phyloP scores from a whole-genome alignment of 2,888 invertebrate genomes.

The Glomeris marginata region DNA sequence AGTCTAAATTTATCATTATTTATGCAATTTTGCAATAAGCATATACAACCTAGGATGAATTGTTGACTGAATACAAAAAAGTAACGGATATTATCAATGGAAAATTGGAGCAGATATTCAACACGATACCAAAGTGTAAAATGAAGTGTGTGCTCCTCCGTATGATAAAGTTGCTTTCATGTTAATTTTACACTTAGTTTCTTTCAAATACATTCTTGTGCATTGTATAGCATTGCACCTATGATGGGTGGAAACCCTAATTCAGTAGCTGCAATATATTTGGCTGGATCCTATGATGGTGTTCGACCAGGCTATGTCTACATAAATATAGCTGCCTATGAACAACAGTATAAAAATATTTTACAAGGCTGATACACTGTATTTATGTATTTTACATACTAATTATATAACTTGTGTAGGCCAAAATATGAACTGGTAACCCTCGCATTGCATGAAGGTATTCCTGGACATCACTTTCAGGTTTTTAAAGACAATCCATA shows the following conservation, averaged over 20 bases:
- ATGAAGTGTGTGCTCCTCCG: constrained; percentile 19
- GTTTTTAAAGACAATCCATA: constrained; percentile 15
- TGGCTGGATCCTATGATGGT: constrained; percentile 24
- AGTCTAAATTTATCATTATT: too few species aligned
- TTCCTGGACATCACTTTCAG: constrained; percentile 32
- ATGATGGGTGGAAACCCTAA: constrained; percentile 10
- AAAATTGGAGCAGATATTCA: constrained; percentile 23
- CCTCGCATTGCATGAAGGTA: constrained; percentile 28
- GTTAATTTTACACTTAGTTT: too few species aligned
- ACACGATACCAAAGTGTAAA: constrained; percentile 22
- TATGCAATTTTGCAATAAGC: too few species aligned
- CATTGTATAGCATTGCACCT: too few species aligned
- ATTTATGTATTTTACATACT: too few species aligned
- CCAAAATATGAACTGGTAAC: constrained; percentile 28
- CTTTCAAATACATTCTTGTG: too few species aligned
- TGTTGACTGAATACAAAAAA: constrained; percentile 23
- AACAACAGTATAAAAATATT: constrained; percentile 17
- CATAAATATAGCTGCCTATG: constrained; percentile 22
- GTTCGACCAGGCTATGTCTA: constrained; percentile 25
- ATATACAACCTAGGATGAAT: constrained; percentile 22
- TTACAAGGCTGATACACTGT: too few species aligned
- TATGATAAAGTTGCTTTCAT: too few species aligned
- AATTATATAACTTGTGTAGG: constrained; percentile 13
- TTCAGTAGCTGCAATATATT: constrained; percentile 23
- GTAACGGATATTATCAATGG: constrained; percentile 26